Base-by-base conservation (phyloP, 2,888 invertebrate species). In the Drosophila prostipennis region DNA sequence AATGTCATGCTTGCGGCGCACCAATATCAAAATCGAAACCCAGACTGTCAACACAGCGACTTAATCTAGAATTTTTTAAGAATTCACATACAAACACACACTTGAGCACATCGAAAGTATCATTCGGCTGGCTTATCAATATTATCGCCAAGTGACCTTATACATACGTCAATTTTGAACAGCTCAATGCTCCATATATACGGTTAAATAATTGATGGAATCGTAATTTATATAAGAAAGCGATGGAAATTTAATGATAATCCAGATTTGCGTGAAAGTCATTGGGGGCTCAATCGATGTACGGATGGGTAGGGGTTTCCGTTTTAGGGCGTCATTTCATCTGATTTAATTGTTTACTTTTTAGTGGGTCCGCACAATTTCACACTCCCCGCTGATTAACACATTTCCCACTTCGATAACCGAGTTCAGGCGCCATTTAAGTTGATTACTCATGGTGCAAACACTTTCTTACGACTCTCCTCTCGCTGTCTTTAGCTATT, bases 71-170 rank as follows among this genome's bases (percentile, higher is more conserved):
- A 61, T 68, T 74, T 63, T 63, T 60, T 64, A 78, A 64, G 60
- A 79, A 71, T 48, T 58, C 67, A 52, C 45, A 46, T 52, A 58
- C 42, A 43, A 36, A 53, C 23, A 42, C 52, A 67, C 52, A 67
- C 36, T 32, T 8, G 13, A 36, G 11, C 36, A 37, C 34, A 11
- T 39, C 42, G 37, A 43, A 40, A 51, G 36, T 58, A 54, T 82
- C 51, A 74, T 56, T 55, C 23, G 36, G 26, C 79, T 34, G 34
- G 29, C 79, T 89, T 89, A 85, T 85, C 89, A 78, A 58, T 48
- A 83, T 88, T 80, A 74, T 88, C 74, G 83, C 86, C 76, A 82
- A 74, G 59, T 64, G 77, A 89, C 84, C 89, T 87, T 86, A 55
- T 63, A 72, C 71, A 55, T 61, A 72, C 71, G 76, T 72, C 74